Evolutionary conservation across 2,888 invertebrate species (phyloP), one percentile per base, ranked within the genome.

Genomic region (Ochropacha duplaris): DNA sequence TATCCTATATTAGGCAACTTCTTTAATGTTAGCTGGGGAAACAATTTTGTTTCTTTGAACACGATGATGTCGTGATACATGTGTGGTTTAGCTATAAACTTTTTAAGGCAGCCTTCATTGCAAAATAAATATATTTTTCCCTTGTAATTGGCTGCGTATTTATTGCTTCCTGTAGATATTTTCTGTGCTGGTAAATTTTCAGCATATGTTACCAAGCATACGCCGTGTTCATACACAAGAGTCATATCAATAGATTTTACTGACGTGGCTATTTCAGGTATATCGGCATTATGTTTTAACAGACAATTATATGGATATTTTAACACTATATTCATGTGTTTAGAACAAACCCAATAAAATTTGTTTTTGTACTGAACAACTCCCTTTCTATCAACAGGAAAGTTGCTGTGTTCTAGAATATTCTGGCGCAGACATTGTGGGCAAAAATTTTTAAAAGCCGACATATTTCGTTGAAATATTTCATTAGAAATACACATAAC

Each of bases 281-380:
- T 76, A 34, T 61, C 54, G 19, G 86, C 56, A 14, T 71, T 60
- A 24, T 61, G 61, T 22, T 52, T 51, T 63, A 65, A 49, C 19
- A 94, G 76, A 74, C 87, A 93, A 16, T 59, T 60, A 6, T 83
- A 71, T 0, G 95, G 94, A 63, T 86, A 61, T 28, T 81, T 72
- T 22, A 92, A 63, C 61, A 95, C 94, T 36, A 76, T 68, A 34
- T 87, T 72, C 14, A 92, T 78, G 68, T 96, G 95, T 22, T 89
- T 79, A 0, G 76, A 55, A 68, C 96, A 96, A 51, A 95, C 72
- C 95, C 95, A 96, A 71, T 95, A 95, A 77, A 92, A 94, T 54
- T 81, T 72, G 31, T 90, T 79, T 61, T 85, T 79, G 71, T 88
- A 95, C 62, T 94, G 94, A 1, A 95, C 85, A 54, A 95, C 71